These are phyloP conservation scores for Morbakka virulenta DNA, from an alignment of 30 jellyfish, hydroid and myxozoan species.

Conservation along the genomic window DNA sequence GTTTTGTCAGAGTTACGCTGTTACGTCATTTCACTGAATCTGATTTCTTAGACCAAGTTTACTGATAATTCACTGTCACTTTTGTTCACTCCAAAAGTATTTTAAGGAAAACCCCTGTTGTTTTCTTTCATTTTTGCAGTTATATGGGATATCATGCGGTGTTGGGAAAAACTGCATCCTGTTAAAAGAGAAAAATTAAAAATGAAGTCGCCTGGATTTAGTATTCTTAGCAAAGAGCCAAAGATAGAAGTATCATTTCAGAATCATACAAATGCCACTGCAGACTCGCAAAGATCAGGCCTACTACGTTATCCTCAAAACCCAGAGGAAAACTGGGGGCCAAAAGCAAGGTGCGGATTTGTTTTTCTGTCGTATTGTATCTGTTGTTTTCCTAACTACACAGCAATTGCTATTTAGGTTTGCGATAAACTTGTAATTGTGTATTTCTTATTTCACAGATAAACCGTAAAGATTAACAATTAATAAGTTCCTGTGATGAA, in stretches of 20 bases:
- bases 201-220: conserved; percentile 61
- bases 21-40: not conserved
- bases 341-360: conserved; percentile 80
- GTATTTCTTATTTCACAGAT: no score
- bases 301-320: conserved; percentile 75
- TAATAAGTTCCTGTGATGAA: no score
- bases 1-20: no score
- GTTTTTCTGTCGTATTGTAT: not conserved
- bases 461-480: no score
- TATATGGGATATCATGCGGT: conserved; percentile 84
- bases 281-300: conserved; percentile 53
- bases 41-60: not conserved
- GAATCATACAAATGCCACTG: conserved; percentile 63
- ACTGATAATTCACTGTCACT: not conserved
- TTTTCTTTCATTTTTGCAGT: conserved; percentile 28
- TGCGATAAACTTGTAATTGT: no score
- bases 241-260: conserved; percentile 58
- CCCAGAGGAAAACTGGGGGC: conserved; percentile 96
- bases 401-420: no score
- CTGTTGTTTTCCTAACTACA: no score
- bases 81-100: not conserved
- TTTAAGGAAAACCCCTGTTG: no score
- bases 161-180: conserved; percentile 91
- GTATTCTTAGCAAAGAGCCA: conserved; percentile 60
- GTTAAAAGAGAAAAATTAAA: conserved; percentile 52